Conservation (phyloP, 2,797 vertebrate genomes). For the Triplophysa bombifrons region DNA sequence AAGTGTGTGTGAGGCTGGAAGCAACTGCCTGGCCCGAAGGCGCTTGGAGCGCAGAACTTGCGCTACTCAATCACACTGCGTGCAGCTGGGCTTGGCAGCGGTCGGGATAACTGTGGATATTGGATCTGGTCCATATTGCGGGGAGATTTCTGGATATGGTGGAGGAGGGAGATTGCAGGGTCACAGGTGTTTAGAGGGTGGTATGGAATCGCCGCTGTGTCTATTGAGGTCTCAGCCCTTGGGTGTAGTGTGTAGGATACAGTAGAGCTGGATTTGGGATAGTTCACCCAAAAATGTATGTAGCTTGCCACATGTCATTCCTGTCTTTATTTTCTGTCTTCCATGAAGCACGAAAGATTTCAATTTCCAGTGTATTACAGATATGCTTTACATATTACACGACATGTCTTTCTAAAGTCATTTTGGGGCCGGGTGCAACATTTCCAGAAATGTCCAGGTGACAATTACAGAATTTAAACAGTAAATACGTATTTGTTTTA, state of each 20-base stretch:
- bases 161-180: constrained; percentile 42
- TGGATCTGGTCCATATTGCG: constrained; percentile 55
- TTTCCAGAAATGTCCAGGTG: too few relatives aligned
- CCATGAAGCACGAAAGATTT: too few relatives aligned
- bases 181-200: constrained; percentile 50
- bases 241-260: neutral
- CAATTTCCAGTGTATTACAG: too few relatives aligned
- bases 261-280: neutral
- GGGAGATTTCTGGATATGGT: constrained; percentile 51
- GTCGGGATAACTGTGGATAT: constrained; percentile 59
- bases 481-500: too few relatives aligned
- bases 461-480: too few relatives aligned
- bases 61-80: constrained; percentile 56
- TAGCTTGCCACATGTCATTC: too few relatives aligned
- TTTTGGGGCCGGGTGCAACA: too few relatives aligned
- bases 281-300: neutral
- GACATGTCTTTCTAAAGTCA: too few relatives aligned
- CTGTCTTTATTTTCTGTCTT: too few relatives aligned
- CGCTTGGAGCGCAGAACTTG: constrained; percentile 11
- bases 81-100: constrained; percentile 56
- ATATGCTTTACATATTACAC: too few relatives aligned
- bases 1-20: constrained; percentile 11
- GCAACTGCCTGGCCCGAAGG: constrained; percentile 47
- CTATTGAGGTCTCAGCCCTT: neutral
- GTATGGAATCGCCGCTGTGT: constrained; percentile 8